phyloP scores from a whole-genome alignment of 2,113 vertebrate species.

The Phaetusa simplex region DNA sequence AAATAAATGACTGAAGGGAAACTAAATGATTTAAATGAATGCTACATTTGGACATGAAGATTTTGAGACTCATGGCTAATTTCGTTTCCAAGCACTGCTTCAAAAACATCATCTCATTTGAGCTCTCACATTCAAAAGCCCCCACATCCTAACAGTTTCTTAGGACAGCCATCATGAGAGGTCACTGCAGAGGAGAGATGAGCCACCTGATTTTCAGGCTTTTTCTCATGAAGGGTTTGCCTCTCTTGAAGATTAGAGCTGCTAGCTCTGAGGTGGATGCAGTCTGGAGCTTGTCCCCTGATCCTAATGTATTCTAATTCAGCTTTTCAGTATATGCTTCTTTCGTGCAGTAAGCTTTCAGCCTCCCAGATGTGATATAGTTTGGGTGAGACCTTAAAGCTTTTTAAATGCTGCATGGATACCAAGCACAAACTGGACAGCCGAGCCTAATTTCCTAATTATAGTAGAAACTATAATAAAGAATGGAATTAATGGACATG shows the following conservation, averaged over 20 bases:
- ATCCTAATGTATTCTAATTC: background rate
- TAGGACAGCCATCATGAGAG: background rate
- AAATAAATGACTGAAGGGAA: conserved; percentile 15
- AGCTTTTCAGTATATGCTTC: background rate
- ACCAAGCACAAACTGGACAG: background rate
- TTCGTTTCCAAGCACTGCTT: background rate
- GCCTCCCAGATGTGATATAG: background rate
- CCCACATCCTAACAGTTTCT: background rate
- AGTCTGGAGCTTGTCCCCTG: background rate
- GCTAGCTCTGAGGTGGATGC: background rate
- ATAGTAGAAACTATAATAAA: background rate
- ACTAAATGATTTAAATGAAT: background rate
- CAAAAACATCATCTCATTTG: background rate
- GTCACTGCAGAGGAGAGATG: background rate
- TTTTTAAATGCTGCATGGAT: background rate
- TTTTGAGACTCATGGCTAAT: background rate
- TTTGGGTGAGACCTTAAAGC: background rate
- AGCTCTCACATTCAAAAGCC: background rate
- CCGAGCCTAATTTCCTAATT: background rate
- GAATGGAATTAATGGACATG: background rate
- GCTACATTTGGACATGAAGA: background rate
- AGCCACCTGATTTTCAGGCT: background rate
- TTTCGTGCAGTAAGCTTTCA: background rate
- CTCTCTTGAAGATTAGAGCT: background rate
- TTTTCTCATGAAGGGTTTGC: background rate